Conservation (phyloP, 2,113 vertebrate species). For the Hemiprocne comata region DNA sequence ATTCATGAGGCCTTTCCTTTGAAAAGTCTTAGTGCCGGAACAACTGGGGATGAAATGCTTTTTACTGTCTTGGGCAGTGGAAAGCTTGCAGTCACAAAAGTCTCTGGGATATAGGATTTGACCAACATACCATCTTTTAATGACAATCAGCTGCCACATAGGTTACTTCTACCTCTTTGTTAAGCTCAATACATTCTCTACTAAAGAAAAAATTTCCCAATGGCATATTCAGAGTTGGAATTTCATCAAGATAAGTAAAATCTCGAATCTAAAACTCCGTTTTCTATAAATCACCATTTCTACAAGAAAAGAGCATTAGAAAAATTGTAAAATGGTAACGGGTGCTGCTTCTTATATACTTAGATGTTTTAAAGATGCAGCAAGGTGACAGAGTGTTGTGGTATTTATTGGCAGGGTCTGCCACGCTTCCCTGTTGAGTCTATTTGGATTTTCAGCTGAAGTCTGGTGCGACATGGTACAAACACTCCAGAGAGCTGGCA, state of each 20-base stretch:
- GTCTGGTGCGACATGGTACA: accelerated
- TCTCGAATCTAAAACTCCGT: neutral
- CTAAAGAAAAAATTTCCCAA: accelerated
- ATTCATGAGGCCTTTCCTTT: neutral
- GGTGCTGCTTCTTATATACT: neutral
- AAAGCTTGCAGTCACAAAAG: neutral
- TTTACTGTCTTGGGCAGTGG: neutral
- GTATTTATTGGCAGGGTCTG: neutral
- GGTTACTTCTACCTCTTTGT: neutral
- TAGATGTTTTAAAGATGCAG: neutral
- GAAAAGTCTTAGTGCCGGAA: neutral
- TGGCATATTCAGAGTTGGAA: neutral
- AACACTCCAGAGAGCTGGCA: neutral
- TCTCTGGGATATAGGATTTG: neutral
- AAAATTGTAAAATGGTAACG: neutral
- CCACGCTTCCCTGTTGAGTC: neutral
- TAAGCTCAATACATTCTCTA: neutral
- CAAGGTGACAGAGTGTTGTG: neutral
- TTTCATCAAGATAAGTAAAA: neutral
- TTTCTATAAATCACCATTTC: neutral
- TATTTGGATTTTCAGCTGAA: neutral
- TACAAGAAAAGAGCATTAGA: neutral
- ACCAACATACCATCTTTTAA: neutral
- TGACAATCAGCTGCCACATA: neutral
- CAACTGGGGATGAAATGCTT: neutral